These are phyloP conservation scores for Streblospio benedicti DNA, from an alignment of 1,140 invertebrate species.

Conservation along the genomic window DNA sequence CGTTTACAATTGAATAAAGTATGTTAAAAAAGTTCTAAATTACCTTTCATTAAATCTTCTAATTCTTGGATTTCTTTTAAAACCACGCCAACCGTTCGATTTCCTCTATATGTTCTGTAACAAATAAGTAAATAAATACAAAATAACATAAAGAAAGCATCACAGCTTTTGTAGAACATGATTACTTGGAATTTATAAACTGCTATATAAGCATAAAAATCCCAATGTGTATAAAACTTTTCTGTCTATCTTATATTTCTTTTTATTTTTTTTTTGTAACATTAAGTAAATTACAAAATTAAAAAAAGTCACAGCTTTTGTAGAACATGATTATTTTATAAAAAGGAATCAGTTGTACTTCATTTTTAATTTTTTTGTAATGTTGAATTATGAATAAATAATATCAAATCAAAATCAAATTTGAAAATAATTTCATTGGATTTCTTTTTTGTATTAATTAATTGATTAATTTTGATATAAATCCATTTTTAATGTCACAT, in stretches of 20 bases:
- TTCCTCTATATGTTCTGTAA: slow-evolving; percentile 2
- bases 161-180: slow-evolving; percentile 4
- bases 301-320: slow-evolving; percentile 6
- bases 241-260: too few relatives aligned
- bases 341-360: too few relatives aligned
- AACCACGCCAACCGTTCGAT: slow-evolving; percentile 21
- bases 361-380: too few relatives aligned
- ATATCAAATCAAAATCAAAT: too few relatives aligned
- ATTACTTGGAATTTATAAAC: not conserved
- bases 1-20: not conserved
- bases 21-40: not conserved
- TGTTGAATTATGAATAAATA: too few relatives aligned
- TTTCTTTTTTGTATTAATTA: too few relatives aligned
- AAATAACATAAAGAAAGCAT: not conserved
- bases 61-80: slow-evolving; percentile 28
- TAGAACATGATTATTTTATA: not conserved
- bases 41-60: slow-evolving; percentile 27
- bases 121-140: not conserved
- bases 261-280: too few relatives aligned
- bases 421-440: too few relatives aligned
- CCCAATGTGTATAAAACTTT: not conserved
- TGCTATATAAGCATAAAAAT: not conserved
- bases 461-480: too few relatives aligned
- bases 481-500: too few relatives aligned
- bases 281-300: too few relatives aligned